phyloP scores from a whole-genome alignment of 2,888 invertebrate species.

The Drosophila mimica region DNA sequence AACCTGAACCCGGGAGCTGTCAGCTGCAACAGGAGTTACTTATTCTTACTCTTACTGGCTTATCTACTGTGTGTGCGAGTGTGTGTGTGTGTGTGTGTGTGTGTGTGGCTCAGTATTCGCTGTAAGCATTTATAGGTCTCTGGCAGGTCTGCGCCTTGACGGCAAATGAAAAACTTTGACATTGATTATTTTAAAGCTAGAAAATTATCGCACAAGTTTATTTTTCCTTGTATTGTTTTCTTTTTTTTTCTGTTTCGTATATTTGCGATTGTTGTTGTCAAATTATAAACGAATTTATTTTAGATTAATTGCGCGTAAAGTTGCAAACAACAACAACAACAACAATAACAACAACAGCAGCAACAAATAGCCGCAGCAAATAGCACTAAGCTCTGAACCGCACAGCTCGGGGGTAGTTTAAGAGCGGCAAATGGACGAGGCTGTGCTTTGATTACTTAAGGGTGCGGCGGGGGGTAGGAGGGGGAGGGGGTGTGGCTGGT shows the following conservation, averaged over 20 bases:
- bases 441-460: constrained; percentile 35
- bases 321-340: constrained; percentile 76
- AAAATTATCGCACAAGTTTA: constrained; percentile 49
- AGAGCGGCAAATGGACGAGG: constrained; percentile 5
- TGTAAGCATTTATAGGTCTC: constrained; percentile 17
- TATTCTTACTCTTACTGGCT: constrained; percentile 26
- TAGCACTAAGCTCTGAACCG: constrained; percentile 38
- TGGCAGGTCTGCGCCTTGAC: constrained; percentile 12
- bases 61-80: constrained; percentile 43
- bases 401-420: constrained; percentile 39
- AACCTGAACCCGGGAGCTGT: constrained; percentile 35
- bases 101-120: background rate
- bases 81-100: constrained; percentile 3
- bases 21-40: constrained; percentile 39
- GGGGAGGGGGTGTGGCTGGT: background rate
- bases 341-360: constrained; percentile 46
- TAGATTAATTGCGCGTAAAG: constrained; percentile 84
- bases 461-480: background rate
- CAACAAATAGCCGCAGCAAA: constrained; percentile 32
- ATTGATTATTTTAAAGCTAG: constrained; percentile 75
- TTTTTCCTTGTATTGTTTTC: constrained; percentile 8
- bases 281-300: constrained; percentile 84
- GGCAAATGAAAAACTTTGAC: constrained; percentile 45
- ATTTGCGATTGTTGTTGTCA: constrained; percentile 64
- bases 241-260: background rate